Conservation (phyloP, 2,888 invertebrate species). For the Alloplasta piceator region DNA sequence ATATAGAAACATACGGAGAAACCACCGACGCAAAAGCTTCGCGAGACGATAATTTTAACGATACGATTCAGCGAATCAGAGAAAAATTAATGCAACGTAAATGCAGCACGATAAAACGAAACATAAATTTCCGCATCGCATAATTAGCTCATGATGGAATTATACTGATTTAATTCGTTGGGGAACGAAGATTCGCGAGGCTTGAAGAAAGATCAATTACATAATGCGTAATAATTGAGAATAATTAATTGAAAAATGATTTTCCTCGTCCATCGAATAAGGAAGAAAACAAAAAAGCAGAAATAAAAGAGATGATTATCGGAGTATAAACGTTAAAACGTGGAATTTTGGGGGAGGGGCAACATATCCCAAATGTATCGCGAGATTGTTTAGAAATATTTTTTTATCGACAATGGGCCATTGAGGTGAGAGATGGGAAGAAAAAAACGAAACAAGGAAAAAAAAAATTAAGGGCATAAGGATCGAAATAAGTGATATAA, state of each 20-base stretch:
- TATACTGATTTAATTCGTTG: conserved; percentile 46
- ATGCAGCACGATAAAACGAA: conserved; percentile 53
- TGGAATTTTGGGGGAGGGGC: conserved; percentile 51
- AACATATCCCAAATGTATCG: conserved; percentile 62
- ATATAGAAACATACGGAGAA: conserved; percentile 5
- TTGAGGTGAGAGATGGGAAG: conserved; percentile 13
- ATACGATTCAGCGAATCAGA: conserved; percentile 27
- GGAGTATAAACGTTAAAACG: conserved; percentile 35
- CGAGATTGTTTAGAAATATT: conserved; percentile 66
- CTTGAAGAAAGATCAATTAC: conserved; percentile 28
- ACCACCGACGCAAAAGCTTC: conserved; percentile 21
- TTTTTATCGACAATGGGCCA: conserved; percentile 64
- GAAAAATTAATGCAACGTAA: conserved; percentile 15
- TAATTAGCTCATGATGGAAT: conserved; percentile 58
- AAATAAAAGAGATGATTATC: background rate
- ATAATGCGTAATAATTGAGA: conserved; percentile 41
- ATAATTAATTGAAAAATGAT: conserved; percentile 21
- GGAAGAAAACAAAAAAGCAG: conserved; percentile 38
- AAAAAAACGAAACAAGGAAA: background rate
- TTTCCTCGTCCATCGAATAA: conserved; percentile 51
- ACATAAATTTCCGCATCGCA: conserved; percentile 55
- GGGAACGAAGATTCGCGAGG: conserved; percentile 12
- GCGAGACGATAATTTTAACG: conserved; percentile 40
- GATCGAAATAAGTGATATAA: conserved; percentile 44
- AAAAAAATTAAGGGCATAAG: conserved; percentile 26